Conservation (phyloP, 2,888 invertebrate genomes). For the Arrhopalites spinosus region DNA sequence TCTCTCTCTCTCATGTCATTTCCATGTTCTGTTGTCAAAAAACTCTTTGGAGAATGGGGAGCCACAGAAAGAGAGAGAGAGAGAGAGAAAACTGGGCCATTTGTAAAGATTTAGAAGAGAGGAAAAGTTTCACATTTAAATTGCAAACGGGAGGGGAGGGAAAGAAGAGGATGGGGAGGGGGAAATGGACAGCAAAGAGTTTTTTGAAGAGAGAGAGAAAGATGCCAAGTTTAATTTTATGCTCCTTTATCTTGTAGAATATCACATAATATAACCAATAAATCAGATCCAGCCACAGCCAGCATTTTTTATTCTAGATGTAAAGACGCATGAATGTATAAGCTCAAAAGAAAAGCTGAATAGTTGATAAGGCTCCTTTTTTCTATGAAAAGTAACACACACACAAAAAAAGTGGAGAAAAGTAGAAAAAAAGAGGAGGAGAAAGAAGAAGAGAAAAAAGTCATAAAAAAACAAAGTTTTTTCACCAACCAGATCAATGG, state of each 20-base stretch:
- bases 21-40: too few species aligned
- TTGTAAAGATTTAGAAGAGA: background rate
- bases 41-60: background rate
- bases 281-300: too few species aligned
- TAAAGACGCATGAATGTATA: too few species aligned
- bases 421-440: background rate
- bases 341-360: too few species aligned
- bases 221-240: too few species aligned
- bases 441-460: background rate
- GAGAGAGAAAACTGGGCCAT: background rate
- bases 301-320: too few species aligned
- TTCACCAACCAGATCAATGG: slow-evolving; percentile 78
- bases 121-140: background rate
- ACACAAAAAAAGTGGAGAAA: background rate
- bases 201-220: background rate
- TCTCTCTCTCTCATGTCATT: too few species aligned
- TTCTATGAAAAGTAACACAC: too few species aligned
- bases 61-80: background rate
- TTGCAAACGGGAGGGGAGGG: background rate
- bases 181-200: background rate
- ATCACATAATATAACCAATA: too few species aligned
- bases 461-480: background rate
- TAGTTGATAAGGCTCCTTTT: too few species aligned
- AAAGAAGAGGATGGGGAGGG: background rate
- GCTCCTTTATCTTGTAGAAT: too few species aligned